A percentile compares a stretch with the other conserved stretches of the same genome.
phyloP scores from a whole-genome alignment of 2,888 invertebrate species.

The Noctua janthina region DNA sequence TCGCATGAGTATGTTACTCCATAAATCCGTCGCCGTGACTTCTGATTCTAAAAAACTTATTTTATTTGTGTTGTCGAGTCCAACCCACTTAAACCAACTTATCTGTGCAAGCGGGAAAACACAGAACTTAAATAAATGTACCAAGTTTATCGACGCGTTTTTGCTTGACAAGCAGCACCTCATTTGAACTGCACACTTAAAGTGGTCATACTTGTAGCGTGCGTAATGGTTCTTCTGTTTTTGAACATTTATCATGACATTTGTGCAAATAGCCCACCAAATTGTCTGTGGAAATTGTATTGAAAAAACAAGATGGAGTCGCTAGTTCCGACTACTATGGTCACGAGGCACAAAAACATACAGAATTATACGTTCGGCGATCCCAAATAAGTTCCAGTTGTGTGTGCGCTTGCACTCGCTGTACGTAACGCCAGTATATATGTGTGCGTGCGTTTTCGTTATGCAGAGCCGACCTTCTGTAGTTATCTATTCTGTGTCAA shows the following conservation, averaged over 20 bases:
- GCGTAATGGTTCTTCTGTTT: neutral
- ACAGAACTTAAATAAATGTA: too few relatives aligned
- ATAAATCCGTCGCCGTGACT: too few relatives aligned
- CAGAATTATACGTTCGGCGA: neutral
- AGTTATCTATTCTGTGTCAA: neutral
- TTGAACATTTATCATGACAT: neutral
- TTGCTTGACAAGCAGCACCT: too few relatives aligned
- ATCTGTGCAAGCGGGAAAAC: too few relatives aligned
- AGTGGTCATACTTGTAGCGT: too few relatives aligned
- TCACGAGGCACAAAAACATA: neutral
- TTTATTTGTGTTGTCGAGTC: too few relatives aligned
- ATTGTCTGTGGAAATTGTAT: neutral
- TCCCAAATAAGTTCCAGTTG: neutral
- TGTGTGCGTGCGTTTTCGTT: neutral
- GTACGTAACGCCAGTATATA: neutral
- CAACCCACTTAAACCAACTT: too few relatives aligned
- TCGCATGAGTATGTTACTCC: neutral
- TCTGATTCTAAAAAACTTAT: too few relatives aligned
- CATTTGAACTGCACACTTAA: too few relatives aligned
- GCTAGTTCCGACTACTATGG: neutral
- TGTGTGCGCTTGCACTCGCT: neutral
- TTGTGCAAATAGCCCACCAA: neutral
- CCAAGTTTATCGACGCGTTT: too few relatives aligned
- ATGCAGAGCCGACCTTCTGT: conserved; percentile 4
- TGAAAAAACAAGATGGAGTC: neutral